Evolutionary conservation across 1,140 invertebrate species (phyloP).

Genomic region (Drosophila nasuta): DNA sequence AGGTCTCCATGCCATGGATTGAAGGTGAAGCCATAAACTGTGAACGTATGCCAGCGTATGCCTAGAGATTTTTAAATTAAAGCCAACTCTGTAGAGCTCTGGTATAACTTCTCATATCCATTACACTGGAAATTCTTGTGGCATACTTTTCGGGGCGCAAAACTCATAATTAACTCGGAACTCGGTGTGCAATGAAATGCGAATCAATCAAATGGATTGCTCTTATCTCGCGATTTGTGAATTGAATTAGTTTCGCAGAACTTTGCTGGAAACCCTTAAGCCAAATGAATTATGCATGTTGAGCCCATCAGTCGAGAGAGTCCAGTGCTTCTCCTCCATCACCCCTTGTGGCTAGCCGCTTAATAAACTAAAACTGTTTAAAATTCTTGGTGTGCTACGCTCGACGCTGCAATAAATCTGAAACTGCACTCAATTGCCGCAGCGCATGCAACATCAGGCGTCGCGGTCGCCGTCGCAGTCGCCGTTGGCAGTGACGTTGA

Average conservation of each 20-base stretch:
- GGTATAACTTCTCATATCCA: conserved; percentile 11
- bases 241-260: conserved; percentile 3
- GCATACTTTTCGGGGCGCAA: conserved; percentile 13
- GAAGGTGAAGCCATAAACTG: conserved; percentile 68
- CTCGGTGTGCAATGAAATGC: neutral
- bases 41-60: conserved; percentile 50
- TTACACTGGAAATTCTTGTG: conserved; percentile 13
- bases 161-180: neutral
- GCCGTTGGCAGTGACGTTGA: conserved; percentile 1
- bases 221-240: conserved; percentile 6
- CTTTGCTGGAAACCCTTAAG: conserved; percentile 34
- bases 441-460: conserved; percentile 58
- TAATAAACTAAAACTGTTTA: conserved; percentile 81
- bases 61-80: conserved; percentile 65
- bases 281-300: conserved; percentile 72
- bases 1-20: conserved; percentile 19
- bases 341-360: conserved; percentile 29
- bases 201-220: conserved; percentile 10
- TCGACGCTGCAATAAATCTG: conserved; percentile 74
- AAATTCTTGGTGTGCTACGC: conserved; percentile 63
- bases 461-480: conserved; percentile 11
- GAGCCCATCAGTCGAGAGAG: conserved; percentile 10
- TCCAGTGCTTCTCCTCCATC: conserved; percentile 6
- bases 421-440: conserved; percentile 76
- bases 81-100: neutral